Percentiles rank a stretch among this genome's conserved stretches.
Conservation (phyloP, 2,888 invertebrate species). For the Tachina fera region DNA sequence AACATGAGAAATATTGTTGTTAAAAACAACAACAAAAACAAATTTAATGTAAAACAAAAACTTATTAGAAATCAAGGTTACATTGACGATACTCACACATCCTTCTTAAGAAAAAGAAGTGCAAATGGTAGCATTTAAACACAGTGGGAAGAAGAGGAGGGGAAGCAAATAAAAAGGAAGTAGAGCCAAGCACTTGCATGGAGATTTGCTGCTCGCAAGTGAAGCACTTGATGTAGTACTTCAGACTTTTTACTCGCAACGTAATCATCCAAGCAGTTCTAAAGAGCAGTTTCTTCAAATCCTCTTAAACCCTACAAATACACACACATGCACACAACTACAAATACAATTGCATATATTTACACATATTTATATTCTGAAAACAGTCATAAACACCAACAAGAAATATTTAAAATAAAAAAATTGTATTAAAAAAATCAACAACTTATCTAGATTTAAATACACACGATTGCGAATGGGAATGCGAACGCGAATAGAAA, state of each 20-base stretch:
- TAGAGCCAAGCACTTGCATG: constrained; percentile 59
- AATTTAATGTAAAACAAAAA: no score
- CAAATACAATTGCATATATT: neutral
- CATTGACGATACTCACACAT: constrained; percentile 24
- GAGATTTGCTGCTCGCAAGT: constrained; percentile 60
- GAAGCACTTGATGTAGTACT: constrained; percentile 66
- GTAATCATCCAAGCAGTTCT: constrained; percentile 68
- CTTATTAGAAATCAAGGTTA: constrained; percentile 63
- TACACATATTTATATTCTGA: neutral
- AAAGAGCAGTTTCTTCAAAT: constrained; percentile 71
- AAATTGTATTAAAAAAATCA: constrained; percentile 2
- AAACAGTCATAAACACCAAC: constrained; percentile 52
- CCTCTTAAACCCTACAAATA: constrained; percentile 66
- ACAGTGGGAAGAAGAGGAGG: neutral
- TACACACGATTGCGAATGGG: constrained; percentile 42
- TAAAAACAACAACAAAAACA: constrained; percentile 45
- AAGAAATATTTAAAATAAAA: constrained; percentile 34
- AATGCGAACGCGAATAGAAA: constrained; percentile 26
- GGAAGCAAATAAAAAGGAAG: constrained; percentile 50
- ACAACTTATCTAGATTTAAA: constrained; percentile 68
- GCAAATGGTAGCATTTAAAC: constrained; percentile 34
- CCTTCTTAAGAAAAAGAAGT: constrained; percentile 21
- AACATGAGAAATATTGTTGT: constrained; percentile 20
- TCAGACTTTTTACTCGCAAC: constrained; percentile 68
- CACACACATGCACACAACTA: neutral